phyloP scores from a whole-genome alignment of 2,888 invertebrate genomes.

The Galeopsomyia nigrocyanea region DNA sequence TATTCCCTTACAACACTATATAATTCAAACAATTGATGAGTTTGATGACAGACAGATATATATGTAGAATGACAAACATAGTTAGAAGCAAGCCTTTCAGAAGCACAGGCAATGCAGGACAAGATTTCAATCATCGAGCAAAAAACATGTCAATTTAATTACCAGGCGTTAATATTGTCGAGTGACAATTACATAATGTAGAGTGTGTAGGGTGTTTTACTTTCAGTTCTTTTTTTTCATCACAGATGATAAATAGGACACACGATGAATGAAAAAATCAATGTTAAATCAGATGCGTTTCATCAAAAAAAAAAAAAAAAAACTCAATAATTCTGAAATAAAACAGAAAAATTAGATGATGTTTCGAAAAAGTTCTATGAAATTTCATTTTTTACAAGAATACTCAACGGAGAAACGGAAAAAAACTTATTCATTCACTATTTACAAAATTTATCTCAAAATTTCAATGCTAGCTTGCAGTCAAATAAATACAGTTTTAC shows the following conservation, averaged over 20 bases:
- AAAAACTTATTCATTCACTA: conserved; percentile 16
- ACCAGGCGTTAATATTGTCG: conserved; percentile 24
- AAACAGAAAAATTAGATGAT: background rate
- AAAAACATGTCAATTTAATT: conserved; percentile 5
- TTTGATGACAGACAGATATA: conserved; percentile 23
- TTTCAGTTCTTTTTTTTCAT: conserved; percentile 3
- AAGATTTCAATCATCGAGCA: conserved; percentile 31
- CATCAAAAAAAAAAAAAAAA: background rate
- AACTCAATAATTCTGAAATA: background rate
- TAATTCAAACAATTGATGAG: background rate
- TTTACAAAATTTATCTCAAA: conserved; percentile 10
- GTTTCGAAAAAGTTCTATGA: background rate
- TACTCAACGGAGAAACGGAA: conserved; percentile 8
- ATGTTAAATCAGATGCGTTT: conserved; percentile 4
- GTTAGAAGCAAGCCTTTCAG: conserved; percentile 60
- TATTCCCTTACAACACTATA: background rate
- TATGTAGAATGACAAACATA: conserved; percentile 22
- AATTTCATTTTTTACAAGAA: background rate
- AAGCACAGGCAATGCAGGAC: conserved; percentile 59
- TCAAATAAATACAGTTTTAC: conserved; percentile 30
- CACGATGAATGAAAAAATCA: conserved; percentile 14
- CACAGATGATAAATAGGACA: conserved; percentile 8
- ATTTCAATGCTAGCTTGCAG: conserved; percentile 9
- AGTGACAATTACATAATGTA: conserved; percentile 13
- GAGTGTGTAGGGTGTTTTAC: background rate